A percentile compares a stretch with the other conserved stretches of the same genome.
Evolutionary conservation across 2,797 vertebrate genomes (phyloP).

Genomic region (Dicrostonyx torquatus): DNA sequence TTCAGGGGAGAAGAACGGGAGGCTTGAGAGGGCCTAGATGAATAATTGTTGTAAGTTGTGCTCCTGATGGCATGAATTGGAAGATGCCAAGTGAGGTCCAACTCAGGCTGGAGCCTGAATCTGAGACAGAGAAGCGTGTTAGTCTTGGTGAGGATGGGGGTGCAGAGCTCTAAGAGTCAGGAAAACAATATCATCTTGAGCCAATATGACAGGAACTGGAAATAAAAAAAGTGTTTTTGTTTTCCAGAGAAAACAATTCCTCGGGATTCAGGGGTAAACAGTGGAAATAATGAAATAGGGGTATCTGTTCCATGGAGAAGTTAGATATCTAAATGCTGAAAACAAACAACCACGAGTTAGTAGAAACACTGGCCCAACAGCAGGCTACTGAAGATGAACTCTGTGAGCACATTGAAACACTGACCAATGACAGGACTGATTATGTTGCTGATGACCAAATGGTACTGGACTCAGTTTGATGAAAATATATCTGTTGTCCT

Average conservation of each 20-base stretch:
- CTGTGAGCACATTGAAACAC: neutral
- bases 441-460: neutral
- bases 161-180: neutral
- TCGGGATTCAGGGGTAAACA: neutral
- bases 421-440: too few relatives aligned
- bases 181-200: neutral
- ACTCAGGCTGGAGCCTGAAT: neutral
- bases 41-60: neutral
- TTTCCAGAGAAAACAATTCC: neutral
- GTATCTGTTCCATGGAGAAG: neutral
- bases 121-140: neutral
- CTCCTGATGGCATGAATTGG: neutral
- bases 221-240: neutral
- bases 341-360: neutral
- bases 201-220: neutral
- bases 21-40: neutral
- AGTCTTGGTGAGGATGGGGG: neutral
- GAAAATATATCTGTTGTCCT: neutral
- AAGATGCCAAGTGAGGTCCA: neutral
- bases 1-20: neutral
- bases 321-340: neutral
- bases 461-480: neutral
- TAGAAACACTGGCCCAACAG: neutral
- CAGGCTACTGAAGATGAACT: neutral
- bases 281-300: neutral